Evolutionary conservation across 1,140 invertebrate genomes (phyloP), one percentile per base, ranked within the genome.

Genomic region (Lepidotrigona ventralis): DNA sequence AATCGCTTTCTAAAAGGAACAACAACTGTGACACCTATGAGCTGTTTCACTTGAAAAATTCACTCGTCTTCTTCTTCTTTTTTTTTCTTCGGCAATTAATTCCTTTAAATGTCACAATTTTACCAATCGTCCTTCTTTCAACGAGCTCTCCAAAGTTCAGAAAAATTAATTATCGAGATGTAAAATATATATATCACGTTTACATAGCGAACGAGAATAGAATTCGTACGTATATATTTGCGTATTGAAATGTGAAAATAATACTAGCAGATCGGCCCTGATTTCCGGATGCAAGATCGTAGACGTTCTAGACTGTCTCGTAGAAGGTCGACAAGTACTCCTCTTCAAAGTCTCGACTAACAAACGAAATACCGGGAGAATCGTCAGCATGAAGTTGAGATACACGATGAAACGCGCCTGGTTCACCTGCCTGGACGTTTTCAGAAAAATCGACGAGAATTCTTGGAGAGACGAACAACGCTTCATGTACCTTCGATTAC

Each of bases 401-500:
- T 94, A 94, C 72, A 87, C 92, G 0, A 91, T 94, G 84, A 90
- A 90, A 84, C 88, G 92, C 14, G 64, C 93, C 21, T 94, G 94
- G 94, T 94, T 94, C 73, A 94, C 93, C 3, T 93, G 92, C 72
- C 75, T 94, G 0, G 71, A 89, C 39, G 87, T 93, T 5, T 85
- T 88, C 14, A 88, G 88, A 23, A 63, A 83, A 0, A 70, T 75
- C 0, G 85, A 91, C 39, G 91, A 94, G 64, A 86, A 91, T 19
- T 92, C 87, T 0, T 94, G 93, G 93, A 85, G 89, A 15, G 93
- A 94, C 21, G 89, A 92, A 14, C 94, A 94, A 68, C 85, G 91
- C 51, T 94, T 92, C 60, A 94, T 94, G 94, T 94, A 94, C 56
- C 86, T 94, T 1, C 87, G 93, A 81, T 53, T 94, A 3, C 89